Conservation (phyloP, 2,888 invertebrate species). For the Andrena hattorfiana region DNA sequence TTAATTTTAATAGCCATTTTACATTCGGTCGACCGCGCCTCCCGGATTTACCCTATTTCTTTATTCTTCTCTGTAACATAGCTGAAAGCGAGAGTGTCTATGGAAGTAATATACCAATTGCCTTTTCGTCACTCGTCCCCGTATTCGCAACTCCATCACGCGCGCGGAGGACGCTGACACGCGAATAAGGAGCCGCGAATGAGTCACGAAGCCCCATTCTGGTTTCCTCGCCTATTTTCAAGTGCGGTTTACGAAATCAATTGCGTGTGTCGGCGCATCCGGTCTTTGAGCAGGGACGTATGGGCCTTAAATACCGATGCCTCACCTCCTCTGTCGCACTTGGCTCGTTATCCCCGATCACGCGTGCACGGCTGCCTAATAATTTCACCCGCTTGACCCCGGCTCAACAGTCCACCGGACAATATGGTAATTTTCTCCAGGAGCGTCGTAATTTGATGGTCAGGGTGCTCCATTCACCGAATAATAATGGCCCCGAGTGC, state of each 20-base stretch:
- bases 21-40: no score
- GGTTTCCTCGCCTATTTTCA: slow-evolving; percentile 49
- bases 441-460: neutral
- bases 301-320: slow-evolving; percentile 57
- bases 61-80: no score
- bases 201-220: slow-evolving; percentile 56
- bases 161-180: neutral
- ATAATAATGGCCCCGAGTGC: neutral
- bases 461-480: neutral
- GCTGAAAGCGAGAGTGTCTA: neutral
- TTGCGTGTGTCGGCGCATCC: slow-evolving; percentile 73
- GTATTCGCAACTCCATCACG: slow-evolving; percentile 5
- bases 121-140: neutral
- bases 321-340: slow-evolving; percentile 26
- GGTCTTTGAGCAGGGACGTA: slow-evolving; percentile 50
- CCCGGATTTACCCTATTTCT: no score
- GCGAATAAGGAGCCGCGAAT: slow-evolving; percentile 29
- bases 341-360: slow-evolving; percentile 41
- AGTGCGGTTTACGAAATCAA: slow-evolving; percentile 70
- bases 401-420: neutral
- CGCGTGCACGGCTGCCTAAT: slow-evolving; percentile 34
- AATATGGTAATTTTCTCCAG: slow-evolving; percentile 5
- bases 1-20: no score
- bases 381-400: slow-evolving; percentile 26
- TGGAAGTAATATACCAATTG: neutral